Evolutionary conservation across 2,113 vertebrate species (phyloP).

Genomic region (Emydocephalus ijimae): DNA sequence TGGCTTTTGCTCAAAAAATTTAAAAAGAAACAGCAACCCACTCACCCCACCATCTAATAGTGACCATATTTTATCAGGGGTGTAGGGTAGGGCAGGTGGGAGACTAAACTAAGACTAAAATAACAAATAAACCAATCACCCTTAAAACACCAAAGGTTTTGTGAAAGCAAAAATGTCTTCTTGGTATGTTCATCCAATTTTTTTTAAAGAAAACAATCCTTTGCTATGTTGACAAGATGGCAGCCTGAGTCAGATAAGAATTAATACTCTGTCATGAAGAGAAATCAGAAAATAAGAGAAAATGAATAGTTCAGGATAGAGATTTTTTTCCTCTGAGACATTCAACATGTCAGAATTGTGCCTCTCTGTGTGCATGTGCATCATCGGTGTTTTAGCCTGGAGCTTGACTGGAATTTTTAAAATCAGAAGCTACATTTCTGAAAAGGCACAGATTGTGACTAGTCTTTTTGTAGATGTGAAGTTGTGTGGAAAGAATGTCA

Average conservation of each 20-base stretch:
- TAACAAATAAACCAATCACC: not conserved
- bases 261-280: slow-evolving; percentile 11
- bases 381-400: not conserved
- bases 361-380: not conserved
- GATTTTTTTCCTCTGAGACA: not conserved
- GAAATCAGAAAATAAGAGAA: not conserved
- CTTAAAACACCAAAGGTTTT: not conserved
- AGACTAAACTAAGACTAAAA: not conserved
- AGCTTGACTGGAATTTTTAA: not conserved
- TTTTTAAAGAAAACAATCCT: slow-evolving; percentile 18
- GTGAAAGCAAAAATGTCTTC: slow-evolving; percentile 20
- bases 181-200: slow-evolving; percentile 19
- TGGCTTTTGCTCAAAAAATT: slow-evolving; percentile 48
- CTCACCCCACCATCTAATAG: not conserved
- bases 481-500: not conserved
- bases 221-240: slow-evolving; percentile 30
- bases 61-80: not conserved
- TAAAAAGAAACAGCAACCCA: slow-evolving; percentile 47
- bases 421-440: slow-evolving; percentile 27
- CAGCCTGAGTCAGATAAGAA: slow-evolving; percentile 23
- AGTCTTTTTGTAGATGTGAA: not conserved
- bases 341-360: not conserved
- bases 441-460: slow-evolving; percentile 2
- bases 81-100: not conserved
- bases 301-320: not conserved